Evolutionary conservation across 2,113 vertebrate species (phyloP).

Genomic region (Muscicapa adusta): DNA sequence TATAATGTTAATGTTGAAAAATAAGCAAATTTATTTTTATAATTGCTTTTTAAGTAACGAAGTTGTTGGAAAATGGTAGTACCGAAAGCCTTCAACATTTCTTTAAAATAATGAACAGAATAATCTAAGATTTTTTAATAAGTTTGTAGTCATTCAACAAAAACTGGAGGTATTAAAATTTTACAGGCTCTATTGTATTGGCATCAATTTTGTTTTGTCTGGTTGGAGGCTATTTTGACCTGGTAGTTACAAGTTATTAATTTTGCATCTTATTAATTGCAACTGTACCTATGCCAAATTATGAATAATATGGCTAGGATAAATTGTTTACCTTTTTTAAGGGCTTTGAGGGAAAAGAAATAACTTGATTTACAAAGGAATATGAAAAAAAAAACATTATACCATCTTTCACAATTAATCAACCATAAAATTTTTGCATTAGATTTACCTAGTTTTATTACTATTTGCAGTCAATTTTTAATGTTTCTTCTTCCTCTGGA

Average conservation of each 20-base stretch:
- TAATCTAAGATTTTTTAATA: neutral
- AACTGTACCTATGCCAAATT: neutral
- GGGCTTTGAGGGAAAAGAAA: neutral
- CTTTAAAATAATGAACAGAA: neutral
- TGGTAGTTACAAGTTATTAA: neutral
- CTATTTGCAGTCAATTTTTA: neutral
- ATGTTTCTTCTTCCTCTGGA: neutral
- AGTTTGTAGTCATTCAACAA: neutral
- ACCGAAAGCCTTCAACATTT: neutral
- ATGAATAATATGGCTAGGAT: neutral
- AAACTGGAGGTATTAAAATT: neutral
- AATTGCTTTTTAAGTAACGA: neutral
- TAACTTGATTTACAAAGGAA: neutral
- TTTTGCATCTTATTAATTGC: neutral
- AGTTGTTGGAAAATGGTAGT: neutral
- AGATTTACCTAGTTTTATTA: neutral
- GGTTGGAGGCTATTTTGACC: neutral
- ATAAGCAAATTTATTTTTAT: neutral
- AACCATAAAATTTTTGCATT: neutral
- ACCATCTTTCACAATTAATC: neutral
- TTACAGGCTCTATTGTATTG: neutral
- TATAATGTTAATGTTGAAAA: neutral
- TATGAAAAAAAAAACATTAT: neutral
- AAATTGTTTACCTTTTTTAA: neutral
- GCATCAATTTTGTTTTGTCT: neutral